A percentile compares a stretch with the other conserved stretches of the same genome.
Evolutionary conservation across 2,797 vertebrate genomes (phyloP).

Genomic region (Argentina silus): DNA sequence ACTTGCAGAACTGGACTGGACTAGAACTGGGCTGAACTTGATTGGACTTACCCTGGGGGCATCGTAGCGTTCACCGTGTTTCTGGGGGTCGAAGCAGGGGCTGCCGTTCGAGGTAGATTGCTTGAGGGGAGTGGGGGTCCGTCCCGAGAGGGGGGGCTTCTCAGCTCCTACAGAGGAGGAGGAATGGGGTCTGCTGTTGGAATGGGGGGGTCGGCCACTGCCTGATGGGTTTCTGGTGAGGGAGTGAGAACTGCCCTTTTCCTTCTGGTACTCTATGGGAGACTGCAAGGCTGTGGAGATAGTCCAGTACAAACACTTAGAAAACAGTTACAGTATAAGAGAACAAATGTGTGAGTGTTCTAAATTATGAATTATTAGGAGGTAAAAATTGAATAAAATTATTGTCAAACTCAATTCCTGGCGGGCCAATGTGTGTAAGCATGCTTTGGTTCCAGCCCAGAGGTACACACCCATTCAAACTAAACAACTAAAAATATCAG

Average conservation of each 20-base stretch:
- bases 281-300: slow-evolving; percentile 87
- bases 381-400: no score
- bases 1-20: background rate
- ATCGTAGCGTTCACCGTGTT: slow-evolving; percentile 81
- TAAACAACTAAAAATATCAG: no score
- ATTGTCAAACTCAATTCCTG: no score
- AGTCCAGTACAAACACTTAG: background rate
- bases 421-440: no score
- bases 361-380: background rate
- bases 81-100: slow-evolving; percentile 84
- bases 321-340: background rate
- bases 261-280: slow-evolving; percentile 95
- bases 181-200: slow-evolving; percentile 78
- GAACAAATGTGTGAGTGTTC: background rate
- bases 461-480: no score
- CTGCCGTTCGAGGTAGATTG: slow-evolving; percentile 93
- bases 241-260: slow-evolving; percentile 81
- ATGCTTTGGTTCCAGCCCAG: no score
- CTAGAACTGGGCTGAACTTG: background rate
- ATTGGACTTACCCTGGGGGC: slow-evolving; percentile 79
- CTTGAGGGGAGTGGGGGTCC: slow-evolving; percentile 83
- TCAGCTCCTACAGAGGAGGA: slow-evolving; percentile 82
- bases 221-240: slow-evolving; percentile 81
- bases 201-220: slow-evolving; percentile 71
- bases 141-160: slow-evolving; percentile 81